Evolutionary conservation across 2,113 vertebrate genomes (phyloP).

Genomic region (Coptodon bakossiorum): DNA sequence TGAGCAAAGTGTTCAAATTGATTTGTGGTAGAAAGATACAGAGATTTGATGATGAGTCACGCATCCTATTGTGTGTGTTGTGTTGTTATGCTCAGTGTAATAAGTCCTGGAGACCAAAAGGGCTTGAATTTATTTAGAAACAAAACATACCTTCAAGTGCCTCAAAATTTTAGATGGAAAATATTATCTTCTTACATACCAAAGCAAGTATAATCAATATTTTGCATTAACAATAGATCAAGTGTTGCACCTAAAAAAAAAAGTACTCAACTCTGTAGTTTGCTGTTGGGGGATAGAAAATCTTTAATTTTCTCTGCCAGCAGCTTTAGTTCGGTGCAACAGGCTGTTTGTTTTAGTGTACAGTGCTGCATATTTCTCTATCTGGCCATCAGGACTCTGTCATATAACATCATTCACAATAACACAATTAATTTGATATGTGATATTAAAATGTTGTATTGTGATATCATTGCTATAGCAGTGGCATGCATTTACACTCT

Average conservation of each 20-base stretch:
- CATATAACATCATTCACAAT: background rate
- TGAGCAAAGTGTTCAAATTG: background rate
- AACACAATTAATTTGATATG: background rate
- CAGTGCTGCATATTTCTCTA: background rate
- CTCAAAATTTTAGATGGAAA: background rate
- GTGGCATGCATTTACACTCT: background rate
- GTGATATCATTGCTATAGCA: background rate
- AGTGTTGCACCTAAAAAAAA: background rate
- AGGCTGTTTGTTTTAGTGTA: background rate
- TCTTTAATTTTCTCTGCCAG: background rate
- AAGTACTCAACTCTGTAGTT: background rate
- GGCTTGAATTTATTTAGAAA: background rate
- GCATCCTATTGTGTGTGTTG: background rate
- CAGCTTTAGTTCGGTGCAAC: background rate
- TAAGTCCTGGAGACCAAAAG: background rate
- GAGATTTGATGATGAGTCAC: background rate
- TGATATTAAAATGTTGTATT: background rate
- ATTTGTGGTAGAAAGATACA: slow-evolving; percentile 21
- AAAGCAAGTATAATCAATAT: background rate
- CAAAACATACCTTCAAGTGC: background rate
- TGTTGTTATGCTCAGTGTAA: background rate
- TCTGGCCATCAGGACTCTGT: background rate
- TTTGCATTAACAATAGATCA: background rate
- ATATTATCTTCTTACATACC: background rate
- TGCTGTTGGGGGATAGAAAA: background rate